Evolutionary conservation across 2,888 invertebrate genomes (phyloP).

Genomic region (Heliconius sara): DNA sequence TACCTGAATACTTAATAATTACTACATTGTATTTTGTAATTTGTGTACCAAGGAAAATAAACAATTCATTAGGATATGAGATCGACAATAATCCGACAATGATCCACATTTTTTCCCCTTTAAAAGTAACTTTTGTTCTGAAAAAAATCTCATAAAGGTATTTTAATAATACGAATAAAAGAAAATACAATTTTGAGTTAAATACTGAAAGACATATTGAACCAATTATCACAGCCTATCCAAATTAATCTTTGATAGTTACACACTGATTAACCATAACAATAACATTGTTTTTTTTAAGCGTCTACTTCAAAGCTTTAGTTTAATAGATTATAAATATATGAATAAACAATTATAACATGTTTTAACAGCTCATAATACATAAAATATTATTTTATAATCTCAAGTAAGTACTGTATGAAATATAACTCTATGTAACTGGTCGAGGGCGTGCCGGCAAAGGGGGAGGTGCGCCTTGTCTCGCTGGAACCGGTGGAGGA

Average conservation of each 20-base stretch:
- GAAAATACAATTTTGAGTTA: conserved; percentile 3
- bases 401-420: conserved; percentile 30
- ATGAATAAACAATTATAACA: conserved; percentile 24
- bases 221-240: conserved; percentile 32
- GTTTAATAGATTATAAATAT: conserved; percentile 21
- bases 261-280: conserved; percentile 14
- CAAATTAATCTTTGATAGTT: conserved; percentile 16
- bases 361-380: conserved; percentile 19
- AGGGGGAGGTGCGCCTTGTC: conserved; percentile 86
- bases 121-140: conserved; percentile 1
- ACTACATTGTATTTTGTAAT: conserved; percentile 1
- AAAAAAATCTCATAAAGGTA: background rate
- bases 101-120: background rate
- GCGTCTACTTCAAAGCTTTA: conserved; percentile 6
- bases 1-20: conserved; percentile 2
- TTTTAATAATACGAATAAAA: background rate
- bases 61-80: background rate
- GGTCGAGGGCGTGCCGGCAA: conserved; percentile 86
- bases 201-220: conserved; percentile 30
- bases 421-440: conserved; percentile 46
- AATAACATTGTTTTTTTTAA: conserved; percentile 24
- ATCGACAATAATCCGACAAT: background rate
- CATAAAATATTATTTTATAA: conserved; percentile 20
- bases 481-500: conserved; percentile 81
- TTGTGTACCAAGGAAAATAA: background rate